Base-by-base conservation (phyloP, 2,888 invertebrate genomes). In the Nemapogon koenigi region DNA sequence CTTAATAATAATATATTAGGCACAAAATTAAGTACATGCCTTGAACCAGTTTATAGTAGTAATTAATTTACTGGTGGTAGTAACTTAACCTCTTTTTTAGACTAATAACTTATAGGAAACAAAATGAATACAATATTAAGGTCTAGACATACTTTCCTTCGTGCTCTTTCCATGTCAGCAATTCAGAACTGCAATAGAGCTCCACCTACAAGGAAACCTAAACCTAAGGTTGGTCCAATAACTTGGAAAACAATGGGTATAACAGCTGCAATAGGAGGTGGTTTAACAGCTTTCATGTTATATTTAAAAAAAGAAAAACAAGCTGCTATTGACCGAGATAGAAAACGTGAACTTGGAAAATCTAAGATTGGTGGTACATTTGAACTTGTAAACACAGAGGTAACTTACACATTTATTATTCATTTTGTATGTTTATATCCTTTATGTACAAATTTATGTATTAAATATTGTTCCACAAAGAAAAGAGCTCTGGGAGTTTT, bases 281-380 rank as follows among this genome's bases (percentile, higher is more conserved):
- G 84, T 0, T 63, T 91, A 29, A 63, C 90, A 2, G 83, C 72
- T 0, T 90, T 85, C 52, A 86, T 94, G 87, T 69, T 87, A 44
- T 91, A 94, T 57, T 76, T 94, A 1, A 89, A 88, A 61, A 81
- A 82, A 38, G 85, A 93, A 59, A 96, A 96, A 62, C 91, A 95
- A 57, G 79, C 81, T 44, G 82, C 83, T 3, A 49, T 87, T 6
- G 83, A 89, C 37, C 85, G 82, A 29, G 93, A 94, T 53, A 82
- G 94, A 25, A 88, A 88, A 52, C 78, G 89, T 40, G 85, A 88
- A 50, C 68, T 98, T 4, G 97, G 97, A 1, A 96, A 96, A 70
- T 91, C 93, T 2, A 83, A 90, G 33, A 95, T 99, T 45, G 99
- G 99, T 22, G 99, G 99, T 3, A 73, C 82, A 19, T 99, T 97